Conservation (phyloP, 92 coral and sea anemone genomes). For the Paramuricea clavata region DNA sequence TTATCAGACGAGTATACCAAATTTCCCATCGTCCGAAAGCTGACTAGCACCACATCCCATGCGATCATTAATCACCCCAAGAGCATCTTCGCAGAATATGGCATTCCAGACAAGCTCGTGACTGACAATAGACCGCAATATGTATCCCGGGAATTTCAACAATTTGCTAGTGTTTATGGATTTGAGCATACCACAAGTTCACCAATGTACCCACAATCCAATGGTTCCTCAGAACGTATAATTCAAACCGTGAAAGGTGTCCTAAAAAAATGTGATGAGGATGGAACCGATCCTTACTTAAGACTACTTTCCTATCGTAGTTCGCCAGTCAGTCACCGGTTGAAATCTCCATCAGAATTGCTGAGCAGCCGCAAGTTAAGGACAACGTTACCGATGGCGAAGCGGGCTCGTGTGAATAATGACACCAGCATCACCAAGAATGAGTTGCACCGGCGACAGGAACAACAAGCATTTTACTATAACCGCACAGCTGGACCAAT, state of each 20-base stretch:
- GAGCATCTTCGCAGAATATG: no score
- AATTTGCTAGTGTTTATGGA: slow-evolving; percentile 27
- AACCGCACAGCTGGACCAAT: no score
- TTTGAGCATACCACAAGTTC: slow-evolving; percentile 20
- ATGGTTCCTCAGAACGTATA: no score
- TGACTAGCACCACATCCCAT: no score
- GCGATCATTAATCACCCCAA: no score
- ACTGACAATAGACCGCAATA: neutral
- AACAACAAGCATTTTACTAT: slow-evolving; percentile 47
- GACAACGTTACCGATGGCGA: slow-evolving; percentile 64
- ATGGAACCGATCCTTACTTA: no score
- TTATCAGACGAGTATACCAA: slow-evolving; percentile 59
- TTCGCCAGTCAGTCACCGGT: no score
- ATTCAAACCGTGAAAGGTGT: slow-evolving; percentile 60
- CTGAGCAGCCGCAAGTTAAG: slow-evolving; percentile 57
- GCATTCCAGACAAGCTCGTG: no score
- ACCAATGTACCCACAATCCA: slow-evolving; percentile 55
- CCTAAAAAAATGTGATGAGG: slow-evolving; percentile 53
- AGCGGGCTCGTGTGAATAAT: slow-evolving; percentile 32
- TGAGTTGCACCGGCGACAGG: slow-evolving; percentile 55
- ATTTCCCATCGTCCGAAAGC: no score
- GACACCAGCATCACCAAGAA: slow-evolving; percentile 35
- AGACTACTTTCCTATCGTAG: no score
- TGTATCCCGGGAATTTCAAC: slow-evolving; percentile 22
- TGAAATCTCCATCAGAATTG: no score